Evolutionary conservation across 2,888 invertebrate species (phyloP), one percentile per base, ranked within the genome.

Genomic region (Drosophila emarginata): DNA sequence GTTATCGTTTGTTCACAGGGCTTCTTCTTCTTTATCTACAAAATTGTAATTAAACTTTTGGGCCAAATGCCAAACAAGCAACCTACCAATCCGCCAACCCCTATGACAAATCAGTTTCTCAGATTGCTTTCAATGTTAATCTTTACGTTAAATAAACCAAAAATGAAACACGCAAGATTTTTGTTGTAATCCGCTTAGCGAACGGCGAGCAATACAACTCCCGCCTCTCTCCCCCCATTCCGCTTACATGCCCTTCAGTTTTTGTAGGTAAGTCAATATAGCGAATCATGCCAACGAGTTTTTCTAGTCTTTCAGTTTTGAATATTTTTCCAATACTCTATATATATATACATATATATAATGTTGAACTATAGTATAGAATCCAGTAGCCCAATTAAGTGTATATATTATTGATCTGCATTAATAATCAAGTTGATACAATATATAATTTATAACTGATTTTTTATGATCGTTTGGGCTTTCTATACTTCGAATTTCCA

Each of bases 151-250:
- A 82, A 82, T 77, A 82, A 81, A 74, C 77, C 80, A 82, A 72
- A 66, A 70, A 57, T 61, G 87, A 82, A 88, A 82, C 86, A 88
- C 87, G 86, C 80, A 82, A 87, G 78, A 82, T 86, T 82, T 69
- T 53, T 67, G 61, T 74, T 66, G 68, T 82, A 82, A 82, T 72
- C 81, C 64, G 86, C 86, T 82, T 82, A 88, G 21, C 45, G 21
- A 45, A 15, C 61, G 51, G 45, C 51, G 60, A 37, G 45, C 56
- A 0, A 7, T 32, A 53, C 28, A 32, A 32, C 3, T 32, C 32
- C 32, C 11, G 2, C 37, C 12, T 6, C 4, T 5, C 15, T 6
- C 12, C 52, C 51, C 67, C 73, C 73, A 65, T 74, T 39, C 54
- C 54, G 15, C 18, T 54, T 36, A n/a, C n/a, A n/a, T n/a, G n/a